Base-by-base conservation (phyloP, 2,888 invertebrate species). In the Globia sparganii region DNA sequence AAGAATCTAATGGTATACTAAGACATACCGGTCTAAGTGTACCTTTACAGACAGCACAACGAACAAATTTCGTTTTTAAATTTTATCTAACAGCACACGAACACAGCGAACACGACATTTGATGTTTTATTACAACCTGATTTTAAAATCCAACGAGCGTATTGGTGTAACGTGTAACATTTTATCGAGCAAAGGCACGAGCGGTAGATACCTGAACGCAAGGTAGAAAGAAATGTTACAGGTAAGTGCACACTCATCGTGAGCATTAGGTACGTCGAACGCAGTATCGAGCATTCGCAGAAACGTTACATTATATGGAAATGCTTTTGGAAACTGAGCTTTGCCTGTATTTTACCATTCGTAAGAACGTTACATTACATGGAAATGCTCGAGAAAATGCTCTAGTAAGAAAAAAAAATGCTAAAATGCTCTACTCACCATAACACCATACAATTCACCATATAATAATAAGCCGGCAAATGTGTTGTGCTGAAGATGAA, bases 401-500 rank as follows among this genome's bases (percentile, higher is more conserved):
- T 13, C 4, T 13, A 43, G 43, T 43, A 13, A n/a, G n/a, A n/a
- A n/a, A n/a, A n/a, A n/a, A n/a, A n/a, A n/a, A n/a, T n/a, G n/a
- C n/a, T n/a, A n/a, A n/a, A n/a, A n/a, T n/a, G n/a, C n/a, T 43
- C 13, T 43, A 43, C 43, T 43, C 43, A 43, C 25, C 25, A 11
- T 25, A 15, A 58, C 25, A 49, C 11, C 64, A 53, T 43, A 46
- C 21, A 25, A 31, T 25, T 21, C 62, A 34, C 34, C 6, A n/a
- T 18, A 31, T 28, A 34, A 25, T 53, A 53, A 34, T 75, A 82
- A 77, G 31, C 9, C 40, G 31, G 67, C n/a, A 64, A 81, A 83
- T 83, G 68, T 82, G 37, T 69, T 81, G 53, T 66, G 46, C 66
- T 78, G 64, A 72, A 81, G 70, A 77, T 77, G 71, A 72, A 83